Evolutionary conservation across 2,113 vertebrate genomes (phyloP).

Genomic region (Salvelinus alpinus): DNA sequence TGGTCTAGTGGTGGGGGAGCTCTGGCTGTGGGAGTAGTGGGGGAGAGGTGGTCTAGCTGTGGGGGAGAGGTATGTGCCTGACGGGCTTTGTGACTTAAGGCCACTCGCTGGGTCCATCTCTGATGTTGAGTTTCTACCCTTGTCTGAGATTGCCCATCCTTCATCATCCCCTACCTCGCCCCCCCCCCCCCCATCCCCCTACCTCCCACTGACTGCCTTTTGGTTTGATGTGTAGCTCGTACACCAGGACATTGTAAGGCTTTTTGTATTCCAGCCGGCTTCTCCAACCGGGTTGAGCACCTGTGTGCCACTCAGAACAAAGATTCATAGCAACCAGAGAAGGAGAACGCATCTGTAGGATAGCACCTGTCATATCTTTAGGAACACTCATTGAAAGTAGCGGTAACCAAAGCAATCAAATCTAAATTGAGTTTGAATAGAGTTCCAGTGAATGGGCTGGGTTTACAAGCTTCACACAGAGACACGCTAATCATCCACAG

Average conservation of each 20-base stretch:
- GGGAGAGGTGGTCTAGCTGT: too few species aligned
- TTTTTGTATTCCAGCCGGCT: conserved; percentile 6
- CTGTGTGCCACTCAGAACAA: background rate
- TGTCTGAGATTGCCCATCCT: background rate
- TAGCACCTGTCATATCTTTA: background rate
- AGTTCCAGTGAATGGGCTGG: background rate
- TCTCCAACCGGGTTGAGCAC: background rate
- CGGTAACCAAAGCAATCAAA: background rate
- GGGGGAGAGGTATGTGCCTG: background rate
- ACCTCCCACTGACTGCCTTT: background rate
- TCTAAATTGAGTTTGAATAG: background rate
- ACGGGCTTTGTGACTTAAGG: background rate
- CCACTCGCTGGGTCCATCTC: background rate
- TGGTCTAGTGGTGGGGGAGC: too few species aligned
- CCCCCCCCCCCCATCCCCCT: background rate
- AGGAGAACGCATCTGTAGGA: background rate
- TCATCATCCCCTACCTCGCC: background rate
- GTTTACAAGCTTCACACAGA: conserved; percentile 1
- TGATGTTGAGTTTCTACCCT: background rate
- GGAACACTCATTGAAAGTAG: background rate
- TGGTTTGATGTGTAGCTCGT: background rate
- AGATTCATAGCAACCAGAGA: background rate
- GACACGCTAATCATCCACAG: background rate
- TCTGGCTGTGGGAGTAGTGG: too few species aligned
- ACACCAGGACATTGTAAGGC: background rate